A percentile compares a stretch with the other conserved stretches of the same genome.
Evolutionary conservation across 1,140 invertebrate genomes (phyloP).

Genomic region (Euwallacea fornicatus): DNA sequence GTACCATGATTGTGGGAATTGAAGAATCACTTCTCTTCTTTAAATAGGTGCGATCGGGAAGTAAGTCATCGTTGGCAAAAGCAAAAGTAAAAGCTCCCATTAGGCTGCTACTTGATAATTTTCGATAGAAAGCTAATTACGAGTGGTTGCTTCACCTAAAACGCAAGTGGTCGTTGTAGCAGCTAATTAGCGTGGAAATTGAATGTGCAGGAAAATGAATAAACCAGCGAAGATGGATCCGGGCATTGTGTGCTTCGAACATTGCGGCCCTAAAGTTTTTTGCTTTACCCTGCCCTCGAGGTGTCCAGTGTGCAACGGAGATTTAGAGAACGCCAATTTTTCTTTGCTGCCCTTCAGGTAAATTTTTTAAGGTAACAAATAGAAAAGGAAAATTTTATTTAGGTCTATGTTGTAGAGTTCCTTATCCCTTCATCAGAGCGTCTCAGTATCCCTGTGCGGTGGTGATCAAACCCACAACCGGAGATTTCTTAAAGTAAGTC

Average conservation of each 20-base stretch:
- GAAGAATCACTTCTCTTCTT: too few relatives aligned
- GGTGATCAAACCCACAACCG: slow-evolving; percentile 76
- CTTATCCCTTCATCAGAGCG: slow-evolving; percentile 76
- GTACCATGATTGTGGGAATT: too few relatives aligned
- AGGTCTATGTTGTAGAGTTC: slow-evolving; percentile 61
- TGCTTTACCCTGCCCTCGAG: slow-evolving; percentile 70
- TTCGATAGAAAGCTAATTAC: neutral
- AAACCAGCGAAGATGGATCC: slow-evolving; percentile 60
- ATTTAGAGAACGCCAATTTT: slow-evolving; percentile 62
- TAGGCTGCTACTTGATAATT: neutral
- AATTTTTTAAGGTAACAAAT: slow-evolving; percentile 32
- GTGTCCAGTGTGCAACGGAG: slow-evolving; percentile 70
- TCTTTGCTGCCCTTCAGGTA: slow-evolving; percentile 73
- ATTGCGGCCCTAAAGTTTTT: slow-evolving; percentile 78
- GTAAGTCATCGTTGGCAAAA: too few relatives aligned
- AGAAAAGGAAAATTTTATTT: neutral
- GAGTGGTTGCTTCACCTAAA: neutral
- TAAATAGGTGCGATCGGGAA: too few relatives aligned
- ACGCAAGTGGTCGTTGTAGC: neutral
- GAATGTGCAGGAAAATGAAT: slow-evolving; percentile 20
- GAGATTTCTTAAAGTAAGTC: slow-evolving; percentile 79
- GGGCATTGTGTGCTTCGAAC: slow-evolving; percentile 79
- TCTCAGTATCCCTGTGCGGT: slow-evolving; percentile 72
- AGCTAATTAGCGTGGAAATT: neutral
- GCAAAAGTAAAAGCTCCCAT: neutral